Base-by-base conservation (phyloP, 2,797 vertebrate genomes). In the Chloroceryle inda region DNA sequence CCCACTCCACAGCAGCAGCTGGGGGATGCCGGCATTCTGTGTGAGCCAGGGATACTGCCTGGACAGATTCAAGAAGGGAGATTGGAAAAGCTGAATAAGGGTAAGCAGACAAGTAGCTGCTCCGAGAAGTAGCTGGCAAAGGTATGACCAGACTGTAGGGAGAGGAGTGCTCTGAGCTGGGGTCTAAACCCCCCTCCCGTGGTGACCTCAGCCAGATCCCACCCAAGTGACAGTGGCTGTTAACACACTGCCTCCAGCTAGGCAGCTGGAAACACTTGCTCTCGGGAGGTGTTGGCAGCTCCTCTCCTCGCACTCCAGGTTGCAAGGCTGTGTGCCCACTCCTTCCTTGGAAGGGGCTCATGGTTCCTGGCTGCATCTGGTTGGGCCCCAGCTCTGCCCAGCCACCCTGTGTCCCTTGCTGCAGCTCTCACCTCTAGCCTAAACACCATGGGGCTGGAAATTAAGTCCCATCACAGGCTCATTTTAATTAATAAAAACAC, bases 141-240 rank as follows among this genome's bases (percentile, higher is more conserved):
- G 33, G 14, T 26, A 16, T 11, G 62, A 42, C 9, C 45, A 44
- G 76, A 63, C 8, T 0, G 0, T 47, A 33, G 35, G 47, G 13
- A 81, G 64, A 24, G 13, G 9, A 40, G 17, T 49, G 62, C 63
- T 64, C 29, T n/a, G 53, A 83, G 50, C 49, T n/a, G 62, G 9
- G n/a, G 8, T 49, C 61, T 83, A 69, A 59, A 78, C 2, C 5
- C 14, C 7, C 1, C 13, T 42, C 18, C 49, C 29, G 16, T 5
- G 1, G 24, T 53, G 55, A 74, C 74, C 66, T 78, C 22, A 6
- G 53, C 40, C 12, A 8, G 23, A 14, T 53, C 17, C 31, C 44
- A 33, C 29, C 16, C 0, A 0, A 37, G 68, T 0, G 1, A 9
- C 1, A 12, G 21, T 16, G 59, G 45, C 42, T 81, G 42, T 42